Percentiles rank a stretch among this genome's conserved stretches.
Conservation (phyloP, 2,113 vertebrate genomes). For the Microcebus murinus region DNA sequence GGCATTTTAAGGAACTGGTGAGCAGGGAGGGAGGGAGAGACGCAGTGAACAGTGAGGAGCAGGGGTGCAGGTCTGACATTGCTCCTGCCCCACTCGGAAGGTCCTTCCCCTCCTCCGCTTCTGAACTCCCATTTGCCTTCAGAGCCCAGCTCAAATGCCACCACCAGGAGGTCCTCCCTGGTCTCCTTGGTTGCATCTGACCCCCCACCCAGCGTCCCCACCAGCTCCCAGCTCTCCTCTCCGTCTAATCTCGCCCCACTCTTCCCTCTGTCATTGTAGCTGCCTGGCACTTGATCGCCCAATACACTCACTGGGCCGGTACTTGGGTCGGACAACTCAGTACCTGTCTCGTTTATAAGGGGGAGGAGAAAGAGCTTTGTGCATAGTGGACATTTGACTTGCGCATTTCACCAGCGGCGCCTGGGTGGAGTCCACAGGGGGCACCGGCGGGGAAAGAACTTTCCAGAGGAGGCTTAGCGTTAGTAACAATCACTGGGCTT, state of each 20-base stretch:
- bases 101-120: background rate
- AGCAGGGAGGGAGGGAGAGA: background rate
- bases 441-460: background rate
- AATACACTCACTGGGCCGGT: background rate
- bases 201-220: too few species aligned
- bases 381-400: background rate
- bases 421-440: background rate
- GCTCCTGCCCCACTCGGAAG: background rate
- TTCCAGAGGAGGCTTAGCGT: background rate
- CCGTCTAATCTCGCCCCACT: background rate
- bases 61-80: fast-evolving
- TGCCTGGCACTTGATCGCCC: background rate
- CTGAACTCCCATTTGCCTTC: background rate
- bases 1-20: background rate
- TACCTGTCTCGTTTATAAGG: background rate
- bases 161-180: background rate
- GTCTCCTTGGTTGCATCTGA: background rate
- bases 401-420: background rate
- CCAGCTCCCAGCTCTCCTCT: background rate
- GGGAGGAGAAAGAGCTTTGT: background rate
- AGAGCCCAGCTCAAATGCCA: background rate
- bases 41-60: background rate
- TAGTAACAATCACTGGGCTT: background rate
- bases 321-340: background rate
- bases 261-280: background rate